Conservation (phyloP, 2,113 vertebrate genomes). For the Grallaria varia region DNA sequence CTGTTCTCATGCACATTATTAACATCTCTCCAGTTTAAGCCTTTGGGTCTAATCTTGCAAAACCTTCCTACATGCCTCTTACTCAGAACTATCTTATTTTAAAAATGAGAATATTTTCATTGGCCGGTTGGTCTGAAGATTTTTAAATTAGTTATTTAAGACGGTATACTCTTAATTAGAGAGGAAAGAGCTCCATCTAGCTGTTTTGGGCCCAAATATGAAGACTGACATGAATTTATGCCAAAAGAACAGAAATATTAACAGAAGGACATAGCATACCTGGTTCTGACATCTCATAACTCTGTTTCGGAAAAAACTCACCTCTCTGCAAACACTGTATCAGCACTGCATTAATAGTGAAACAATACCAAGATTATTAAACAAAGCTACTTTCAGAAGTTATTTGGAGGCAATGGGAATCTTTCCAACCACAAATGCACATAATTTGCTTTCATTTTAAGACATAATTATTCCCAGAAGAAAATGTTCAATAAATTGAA, state of each 20-base stretch:
- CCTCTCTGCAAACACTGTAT: background rate
- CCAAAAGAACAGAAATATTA: background rate
- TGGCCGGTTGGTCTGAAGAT: background rate
- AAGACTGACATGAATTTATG: background rate
- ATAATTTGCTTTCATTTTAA: slow-evolving; percentile 30
- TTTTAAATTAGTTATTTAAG: background rate
- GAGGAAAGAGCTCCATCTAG: slow-evolving; percentile 59
- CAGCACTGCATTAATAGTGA: background rate
- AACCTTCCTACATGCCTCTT: slow-evolving; percentile 12
- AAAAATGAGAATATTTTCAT: background rate
- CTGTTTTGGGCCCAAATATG: slow-evolving; percentile 27
- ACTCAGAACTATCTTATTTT: background rate
- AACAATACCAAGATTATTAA: background rate
- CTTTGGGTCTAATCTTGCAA: background rate
- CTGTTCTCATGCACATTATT: background rate
- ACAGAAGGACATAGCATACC: background rate
- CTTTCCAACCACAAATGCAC: slow-evolving; percentile 18
- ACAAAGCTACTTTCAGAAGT: background rate
- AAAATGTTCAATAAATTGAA: slow-evolving; percentile 19
- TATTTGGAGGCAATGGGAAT: background rate
- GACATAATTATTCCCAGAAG: slow-evolving; percentile 32
- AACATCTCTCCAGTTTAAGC: background rate
- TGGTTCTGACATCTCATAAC: background rate
- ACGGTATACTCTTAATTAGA: slow-evolving; percentile 4
- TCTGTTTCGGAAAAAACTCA: background rate